Conservation (phyloP, 1,140 invertebrate genomes). For the Drosophila subobscura region DNA sequence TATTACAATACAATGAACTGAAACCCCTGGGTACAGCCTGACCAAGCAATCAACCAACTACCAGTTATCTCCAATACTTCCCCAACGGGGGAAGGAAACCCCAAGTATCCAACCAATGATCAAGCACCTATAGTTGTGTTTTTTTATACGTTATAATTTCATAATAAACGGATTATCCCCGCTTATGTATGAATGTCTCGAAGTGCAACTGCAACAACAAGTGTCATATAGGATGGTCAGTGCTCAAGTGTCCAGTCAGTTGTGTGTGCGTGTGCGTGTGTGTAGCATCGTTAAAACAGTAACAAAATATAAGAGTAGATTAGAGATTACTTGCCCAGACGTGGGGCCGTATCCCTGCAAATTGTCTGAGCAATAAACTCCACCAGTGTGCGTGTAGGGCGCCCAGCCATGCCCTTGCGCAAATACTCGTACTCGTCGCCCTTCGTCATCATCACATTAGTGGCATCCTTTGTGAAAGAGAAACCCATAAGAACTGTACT, state of each 20-base stretch:
- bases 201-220: slow-evolving; percentile 11
- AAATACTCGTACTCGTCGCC: slow-evolving; percentile 84
- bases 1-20: slow-evolving; percentile 33
- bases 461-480: slow-evolving; percentile 59
- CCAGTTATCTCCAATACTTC: slow-evolving; percentile 15
- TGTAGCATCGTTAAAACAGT: slow-evolving; percentile 17
- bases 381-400: slow-evolving; percentile 92
- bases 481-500: slow-evolving; percentile 83
- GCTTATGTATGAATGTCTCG: slow-evolving; percentile 11
- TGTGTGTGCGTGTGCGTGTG: slow-evolving; percentile 1
- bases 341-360: slow-evolving; percentile 80
- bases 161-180: slow-evolving; percentile 52
- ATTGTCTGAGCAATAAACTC: slow-evolving; percentile 87
- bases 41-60: slow-evolving; percentile 58
- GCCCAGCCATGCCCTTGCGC: slow-evolving; percentile 88
- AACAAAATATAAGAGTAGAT: slow-evolving; percentile 1
- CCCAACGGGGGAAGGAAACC: slow-evolving; percentile 12
- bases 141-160: slow-evolving; percentile 68
- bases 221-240: slow-evolving; percentile 11
- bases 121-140: slow-evolving; percentile 19
- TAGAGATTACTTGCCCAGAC: slow-evolving; percentile 50
- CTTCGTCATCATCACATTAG: slow-evolving; percentile 74
- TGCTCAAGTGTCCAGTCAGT: slow-evolving; percentile 36
- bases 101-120: slow-evolving; percentile 19
- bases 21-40: not conserved